Evolutionary conservation across 2,113 vertebrate species (phyloP).

Genomic region (Strix aluco): DNA sequence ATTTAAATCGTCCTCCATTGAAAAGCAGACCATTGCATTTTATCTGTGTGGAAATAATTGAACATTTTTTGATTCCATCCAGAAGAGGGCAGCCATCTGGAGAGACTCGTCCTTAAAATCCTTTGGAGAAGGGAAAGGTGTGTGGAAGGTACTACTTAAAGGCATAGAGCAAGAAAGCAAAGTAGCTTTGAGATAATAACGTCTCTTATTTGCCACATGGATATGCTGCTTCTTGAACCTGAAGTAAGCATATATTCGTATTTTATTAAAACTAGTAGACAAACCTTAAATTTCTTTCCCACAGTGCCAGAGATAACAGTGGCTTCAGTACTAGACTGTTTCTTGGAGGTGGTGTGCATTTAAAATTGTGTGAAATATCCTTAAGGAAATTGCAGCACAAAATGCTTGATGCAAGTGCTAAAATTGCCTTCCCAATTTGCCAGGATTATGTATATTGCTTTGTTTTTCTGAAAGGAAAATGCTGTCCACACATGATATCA

Average conservation of each 20-base stretch:
- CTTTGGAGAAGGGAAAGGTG: not conserved
- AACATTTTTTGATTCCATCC: slow-evolving; percentile 51
- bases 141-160: not conserved
- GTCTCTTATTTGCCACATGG: not conserved
- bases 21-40: not conserved
- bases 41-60: not conserved
- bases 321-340: not conserved
- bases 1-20: not conserved
- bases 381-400: not conserved
- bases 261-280: not conserved
- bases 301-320: not conserved
- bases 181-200: not conserved
- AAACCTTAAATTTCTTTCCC: not conserved
- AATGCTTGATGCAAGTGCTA: not conserved
- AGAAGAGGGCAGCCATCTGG: slow-evolving; percentile 58
- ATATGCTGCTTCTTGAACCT: not conserved
- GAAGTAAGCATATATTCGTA: not conserved
- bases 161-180: not conserved
- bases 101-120: not conserved
- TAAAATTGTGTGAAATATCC: not conserved
- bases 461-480: not conserved
- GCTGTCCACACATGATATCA: not conserved
- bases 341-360: not conserved
- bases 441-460: not conserved
- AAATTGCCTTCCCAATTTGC: not conserved